phyloP scores from a whole-genome alignment of 2,113 vertebrate species.

The Petrocephalus microphthalmus region DNA sequence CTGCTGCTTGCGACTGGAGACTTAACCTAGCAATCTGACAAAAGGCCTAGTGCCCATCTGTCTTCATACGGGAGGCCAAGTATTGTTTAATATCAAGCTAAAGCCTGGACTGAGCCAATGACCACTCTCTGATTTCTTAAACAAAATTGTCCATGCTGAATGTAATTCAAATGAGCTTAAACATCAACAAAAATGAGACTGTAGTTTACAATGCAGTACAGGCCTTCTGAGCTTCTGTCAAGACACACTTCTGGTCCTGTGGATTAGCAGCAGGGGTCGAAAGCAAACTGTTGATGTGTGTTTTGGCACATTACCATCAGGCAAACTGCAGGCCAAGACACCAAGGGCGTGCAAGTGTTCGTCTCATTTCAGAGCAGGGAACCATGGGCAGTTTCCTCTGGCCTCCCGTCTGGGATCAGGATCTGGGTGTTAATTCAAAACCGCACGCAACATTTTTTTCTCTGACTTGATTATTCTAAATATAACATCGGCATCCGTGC shows the following conservation, averaged over 20 bases:
- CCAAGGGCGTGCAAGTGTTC: constrained; percentile 14
- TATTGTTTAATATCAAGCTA: constrained; percentile 30
- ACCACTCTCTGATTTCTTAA: not conserved
- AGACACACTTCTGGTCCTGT: constrained; percentile 15
- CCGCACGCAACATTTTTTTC: not conserved
- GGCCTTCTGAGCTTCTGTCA: constrained; percentile 10
- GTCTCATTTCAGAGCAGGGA: constrained; percentile 27
- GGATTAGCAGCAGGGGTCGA: not conserved
- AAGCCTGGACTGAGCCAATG: not conserved
- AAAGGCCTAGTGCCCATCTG: constrained; percentile 48
- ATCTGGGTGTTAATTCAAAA: constrained; percentile 1
- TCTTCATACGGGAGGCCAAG: constrained; percentile 36
- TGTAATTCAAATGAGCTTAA: not conserved
- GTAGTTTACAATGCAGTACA: not conserved
- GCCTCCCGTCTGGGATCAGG: constrained; percentile 1
- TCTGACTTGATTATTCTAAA: not conserved
- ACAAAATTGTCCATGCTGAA: not conserved
- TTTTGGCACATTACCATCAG: not conserved
- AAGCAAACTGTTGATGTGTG: constrained; percentile 7
- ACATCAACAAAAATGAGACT: not conserved
- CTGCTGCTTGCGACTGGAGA: constrained; percentile 16
- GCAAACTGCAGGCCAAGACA: not conserved
- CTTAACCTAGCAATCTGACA: constrained; percentile 23
- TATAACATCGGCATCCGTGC: not conserved
- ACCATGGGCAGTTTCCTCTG: constrained; percentile 8